phyloP scores from a whole-genome alignment of 2,797 vertebrate species.

The Poeciliopsis turneri region DNA sequence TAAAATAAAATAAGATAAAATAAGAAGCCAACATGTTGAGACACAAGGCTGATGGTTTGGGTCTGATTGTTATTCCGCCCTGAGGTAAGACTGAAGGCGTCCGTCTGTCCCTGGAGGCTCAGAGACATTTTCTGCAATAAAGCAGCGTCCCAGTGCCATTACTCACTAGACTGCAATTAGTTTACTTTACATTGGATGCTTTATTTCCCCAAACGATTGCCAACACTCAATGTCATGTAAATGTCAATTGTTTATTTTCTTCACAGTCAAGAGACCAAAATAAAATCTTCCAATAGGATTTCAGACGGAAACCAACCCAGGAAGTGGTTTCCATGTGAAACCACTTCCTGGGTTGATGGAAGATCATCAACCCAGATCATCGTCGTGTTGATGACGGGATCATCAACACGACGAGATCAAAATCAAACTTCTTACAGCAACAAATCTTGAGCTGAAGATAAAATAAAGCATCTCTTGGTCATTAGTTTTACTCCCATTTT shows the following conservation, averaged over 20 bases:
- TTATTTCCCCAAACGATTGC: not conserved
- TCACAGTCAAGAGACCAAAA: not conserved
- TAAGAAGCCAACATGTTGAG: not conserved
- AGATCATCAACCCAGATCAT: no score
- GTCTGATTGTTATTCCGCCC: not conserved
- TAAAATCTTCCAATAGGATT: not conserved
- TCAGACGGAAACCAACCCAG: no score
- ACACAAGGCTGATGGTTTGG: not conserved
- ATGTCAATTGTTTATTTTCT: not conserved
- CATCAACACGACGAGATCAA: not conserved
- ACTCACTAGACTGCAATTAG: not conserved
- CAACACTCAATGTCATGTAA: not conserved
- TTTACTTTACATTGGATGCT: slow-evolving; percentile 1
- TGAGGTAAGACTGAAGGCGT: not conserved
- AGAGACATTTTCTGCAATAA: not conserved
- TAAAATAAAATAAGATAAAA: not conserved
- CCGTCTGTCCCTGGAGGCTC: not conserved
- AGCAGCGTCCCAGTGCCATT: not conserved
- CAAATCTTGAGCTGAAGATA: not conserved
- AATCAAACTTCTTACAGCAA: not conserved
- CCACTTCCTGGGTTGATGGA: no score
- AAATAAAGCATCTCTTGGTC: not conserved
- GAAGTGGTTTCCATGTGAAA: no score
- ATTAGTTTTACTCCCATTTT: not conserved
- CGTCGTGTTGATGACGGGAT: no score